Evolutionary conservation across 2,888 invertebrate species (phyloP), one percentile per base, ranked within the genome.

Genomic region (Andricus quercusramuli): DNA sequence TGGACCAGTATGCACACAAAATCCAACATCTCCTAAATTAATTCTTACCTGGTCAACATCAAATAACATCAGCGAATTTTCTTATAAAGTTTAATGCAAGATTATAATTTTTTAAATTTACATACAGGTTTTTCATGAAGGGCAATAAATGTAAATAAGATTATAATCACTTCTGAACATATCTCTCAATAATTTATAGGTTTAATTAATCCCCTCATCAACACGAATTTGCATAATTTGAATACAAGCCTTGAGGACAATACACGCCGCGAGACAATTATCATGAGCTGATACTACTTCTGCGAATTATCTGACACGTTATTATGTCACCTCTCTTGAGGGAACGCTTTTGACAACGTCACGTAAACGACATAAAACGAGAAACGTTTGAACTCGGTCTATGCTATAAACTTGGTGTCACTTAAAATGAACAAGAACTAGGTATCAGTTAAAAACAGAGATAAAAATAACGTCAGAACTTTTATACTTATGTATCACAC

Each of bases 291-390:
- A 68, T 68, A 17, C 68, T 25, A 17, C 51, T 32, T 3, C 56
- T 22, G 22, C 20, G 1, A 59, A 11, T n/a, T 59, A 59, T 70
- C 70, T 29, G n/a, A 51, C 20, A 44, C 47, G 70, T 70, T 70
- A 51, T 70, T 47, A n/a, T 47, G 51, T 51, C 51, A 47, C 32
- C 5, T 17, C 47, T 47, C 47, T 70, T n/a, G 32, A 32, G 70
- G 51, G 51, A 51, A 29, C 51, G 32, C 22, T 70, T 51, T 70
- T 51, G 70, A 32, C 29, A 51, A 29, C 20, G 51, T 70, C 70
- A 51, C 70, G 70, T 32, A 32, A 51, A 70, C 47, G 70, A 51
- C 47, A 51, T 70, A 70, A 70, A 70, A 51, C 20, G 41, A 22
- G 22, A 25, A 51, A 17, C 44, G 29, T 25, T 51, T 32, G 3